Evolutionary conservation across 2,888 invertebrate species (phyloP), one percentile per base, ranked within the genome.

Genomic region (Zhuqinia jingwanae): DNA sequence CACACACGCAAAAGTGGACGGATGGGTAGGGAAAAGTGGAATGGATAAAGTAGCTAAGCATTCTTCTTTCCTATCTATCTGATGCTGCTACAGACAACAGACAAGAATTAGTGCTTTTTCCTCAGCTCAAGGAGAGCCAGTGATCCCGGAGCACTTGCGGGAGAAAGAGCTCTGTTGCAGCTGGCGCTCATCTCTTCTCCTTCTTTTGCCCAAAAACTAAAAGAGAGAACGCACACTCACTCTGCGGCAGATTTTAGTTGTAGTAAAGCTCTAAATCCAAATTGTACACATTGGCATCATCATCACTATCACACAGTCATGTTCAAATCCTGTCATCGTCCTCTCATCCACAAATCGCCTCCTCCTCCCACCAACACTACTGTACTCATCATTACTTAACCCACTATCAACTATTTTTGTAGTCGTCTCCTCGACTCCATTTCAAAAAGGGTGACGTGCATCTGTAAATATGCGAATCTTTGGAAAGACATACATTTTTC

Each of bases 91-190:
- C 36, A 56, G 36, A 6, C 36, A 36, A 8, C 8, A 8, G 5
- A 36, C 36, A 79, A 53, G 85, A 85, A 85, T 85, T 85, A 85
- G 73, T 85, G 53, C 73, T 25, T 79, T 73, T 85, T 63, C 79
- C 78, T 20, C 42, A 78, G 85, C 79, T 77, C 70, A 79, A 50
- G 25, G 22, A 25, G 73, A 85, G 36, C 63, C 85, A 85, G 85
- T 85, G 85, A 85, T 85, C 85, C 85, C 56, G 45, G 85, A 85
- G 85, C 78, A 27, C 20, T 50, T 22, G 78, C 45, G 27, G 58
- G 70, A 79, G 85, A 50, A 77, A 65, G 56, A 73, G 47, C 58
- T 77, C 77, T 47, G 56, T 42, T 36, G 5, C 36, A 3, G 36
- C 8, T 36, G 36, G 10, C 2, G 36, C 25, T 70, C 10, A 27